Evolutionary conservation across 2,797 vertebrate species (phyloP).

Genomic region (Alectoris magna): DNA sequence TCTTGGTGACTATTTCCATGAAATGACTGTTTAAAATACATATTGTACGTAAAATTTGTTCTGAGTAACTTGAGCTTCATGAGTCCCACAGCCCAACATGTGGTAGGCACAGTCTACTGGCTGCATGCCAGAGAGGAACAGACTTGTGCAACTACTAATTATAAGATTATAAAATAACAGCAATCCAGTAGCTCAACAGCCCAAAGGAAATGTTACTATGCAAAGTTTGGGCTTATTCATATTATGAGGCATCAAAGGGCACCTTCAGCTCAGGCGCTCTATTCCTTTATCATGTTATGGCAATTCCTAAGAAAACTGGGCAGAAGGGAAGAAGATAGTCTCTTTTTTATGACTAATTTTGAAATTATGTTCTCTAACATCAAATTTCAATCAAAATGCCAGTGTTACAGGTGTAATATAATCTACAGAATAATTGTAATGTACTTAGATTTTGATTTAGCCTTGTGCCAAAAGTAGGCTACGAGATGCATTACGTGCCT

Average conservation of each 20-base stretch:
- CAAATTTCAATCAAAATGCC: background rate
- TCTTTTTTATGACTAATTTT: background rate
- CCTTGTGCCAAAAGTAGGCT: background rate
- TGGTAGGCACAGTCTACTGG: background rate
- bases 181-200: background rate
- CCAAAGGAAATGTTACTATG: background rate
- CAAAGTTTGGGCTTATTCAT: background rate
- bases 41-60: background rate
- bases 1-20: fast-evolving
- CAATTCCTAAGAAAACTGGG: background rate
- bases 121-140: background rate
- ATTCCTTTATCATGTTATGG: background rate
- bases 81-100: background rate
- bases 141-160: background rate
- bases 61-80: background rate
- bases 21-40: background rate
- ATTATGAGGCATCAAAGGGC: background rate
- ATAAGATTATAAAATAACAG: constrained; percentile 35
- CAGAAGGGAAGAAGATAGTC: background rate
- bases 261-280: constrained; percentile 9
- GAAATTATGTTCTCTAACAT: background rate
- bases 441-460: background rate
- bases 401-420: background rate
- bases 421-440: background rate
- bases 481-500: background rate